Conservation (phyloP, 2,888 invertebrate species). For the Poecilobothrus nobilitatus region DNA sequence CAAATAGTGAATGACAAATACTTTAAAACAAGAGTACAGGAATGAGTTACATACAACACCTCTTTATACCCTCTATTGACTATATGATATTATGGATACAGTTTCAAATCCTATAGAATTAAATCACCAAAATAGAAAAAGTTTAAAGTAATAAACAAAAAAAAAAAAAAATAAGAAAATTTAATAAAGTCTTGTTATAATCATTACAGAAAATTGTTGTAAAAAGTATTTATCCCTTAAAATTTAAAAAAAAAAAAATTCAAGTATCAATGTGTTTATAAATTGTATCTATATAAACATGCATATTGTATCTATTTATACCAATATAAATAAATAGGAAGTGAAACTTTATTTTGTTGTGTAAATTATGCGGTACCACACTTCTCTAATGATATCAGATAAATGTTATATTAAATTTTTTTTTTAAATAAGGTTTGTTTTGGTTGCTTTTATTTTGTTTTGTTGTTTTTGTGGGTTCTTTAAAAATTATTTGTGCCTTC, state of each 20-base stretch:
- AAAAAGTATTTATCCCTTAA: not conserved
- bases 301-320: no score
- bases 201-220: not conserved
- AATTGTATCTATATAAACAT: no score
- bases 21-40: no score
- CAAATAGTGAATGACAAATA: no score
- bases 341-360: not conserved
- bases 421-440: not conserved
- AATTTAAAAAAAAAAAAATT: no score
- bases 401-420: not conserved
- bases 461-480: no score
- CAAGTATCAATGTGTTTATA: no score
- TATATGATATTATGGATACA: no score
- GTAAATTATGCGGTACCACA: slow-evolving; percentile 6
- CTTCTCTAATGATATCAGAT: slow-evolving; percentile 1
- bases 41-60: no score
- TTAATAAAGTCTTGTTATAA: slow-evolving; percentile 3
- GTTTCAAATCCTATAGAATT: no score
- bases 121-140: not conserved
- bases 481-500: no score
- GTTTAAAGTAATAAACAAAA: not conserved
- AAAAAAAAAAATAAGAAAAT: not conserved
- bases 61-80: no score
- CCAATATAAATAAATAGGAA: not conserved
- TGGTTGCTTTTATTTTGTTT: not conserved